A percentile compares a stretch with the other conserved stretches of the same genome.
Conservation (phyloP, 2,113 vertebrate genomes). For the Ondatra zibethicus region DNA sequence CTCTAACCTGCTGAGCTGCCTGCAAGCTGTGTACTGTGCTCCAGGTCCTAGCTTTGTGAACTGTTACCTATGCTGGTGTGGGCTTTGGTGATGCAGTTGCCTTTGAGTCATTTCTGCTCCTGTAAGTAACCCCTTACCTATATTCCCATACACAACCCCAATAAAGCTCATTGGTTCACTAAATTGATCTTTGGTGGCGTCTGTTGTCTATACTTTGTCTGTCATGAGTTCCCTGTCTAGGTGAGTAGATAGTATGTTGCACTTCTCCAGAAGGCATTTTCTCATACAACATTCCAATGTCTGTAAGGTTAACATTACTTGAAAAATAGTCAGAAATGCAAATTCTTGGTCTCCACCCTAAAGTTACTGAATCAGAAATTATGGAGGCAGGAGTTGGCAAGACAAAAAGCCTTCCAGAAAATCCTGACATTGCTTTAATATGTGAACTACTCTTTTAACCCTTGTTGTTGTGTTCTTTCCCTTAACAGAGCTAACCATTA, state of each 20-base stretch:
- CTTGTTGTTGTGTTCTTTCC: neutral
- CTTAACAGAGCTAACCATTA: slow-evolving; percentile 6
- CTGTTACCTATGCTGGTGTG: neutral
- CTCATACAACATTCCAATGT: neutral
- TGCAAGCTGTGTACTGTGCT: neutral
- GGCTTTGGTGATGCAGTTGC: neutral
- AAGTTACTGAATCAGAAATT: neutral
- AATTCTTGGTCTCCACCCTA: neutral
- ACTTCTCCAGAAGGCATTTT: neutral
- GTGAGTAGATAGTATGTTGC: neutral
- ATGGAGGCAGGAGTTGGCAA: neutral
- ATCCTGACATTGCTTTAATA: neutral
- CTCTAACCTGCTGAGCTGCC: too few relatives aligned
- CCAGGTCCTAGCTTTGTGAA: neutral
- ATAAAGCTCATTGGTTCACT: neutral
- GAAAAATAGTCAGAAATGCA: slow-evolving; percentile 24
- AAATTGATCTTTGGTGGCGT: neutral
- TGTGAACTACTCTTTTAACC: neutral
- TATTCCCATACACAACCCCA: neutral
- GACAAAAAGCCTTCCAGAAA: neutral
- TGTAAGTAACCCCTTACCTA: neutral
- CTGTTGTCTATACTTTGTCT: neutral
- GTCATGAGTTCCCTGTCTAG: neutral
- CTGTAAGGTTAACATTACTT: slow-evolving; percentile 14
- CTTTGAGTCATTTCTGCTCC: neutral